Evolutionary conservation across 2,113 vertebrate species (phyloP), one percentile per base, ranked within the genome.

Genomic region (Podarcis muralis): DNA sequence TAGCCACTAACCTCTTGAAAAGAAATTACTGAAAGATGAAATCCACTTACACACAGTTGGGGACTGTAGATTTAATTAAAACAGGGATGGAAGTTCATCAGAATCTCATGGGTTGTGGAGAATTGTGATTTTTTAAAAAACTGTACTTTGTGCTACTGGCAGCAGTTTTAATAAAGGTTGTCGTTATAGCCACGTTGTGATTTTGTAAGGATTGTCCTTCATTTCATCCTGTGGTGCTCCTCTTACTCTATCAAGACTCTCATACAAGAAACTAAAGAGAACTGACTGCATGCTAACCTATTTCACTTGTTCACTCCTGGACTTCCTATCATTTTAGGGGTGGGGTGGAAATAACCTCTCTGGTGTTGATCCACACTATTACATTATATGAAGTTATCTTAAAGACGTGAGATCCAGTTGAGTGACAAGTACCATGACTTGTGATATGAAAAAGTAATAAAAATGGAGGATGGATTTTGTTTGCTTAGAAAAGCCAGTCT

Each of bases 11-110:
- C 77, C 71, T 93, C 80, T 89, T 87, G 59, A 78, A 87, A 89
- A 80, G 77, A 94, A 93, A 85, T 48, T 74, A 81, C 71, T 59
- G n/a, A 83, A 90, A 86, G 86, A 88, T 87, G 68, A 92, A 92
- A 89, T 93, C 85, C 77, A 53, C 43, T 87, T 94, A 76, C 27
- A 82, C 69, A 6, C 16, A 81, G 84, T 66, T 88, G 72, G 81
- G 83, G 89, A 84, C 68, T 84, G 37, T 78, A 94, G 87, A 86
- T 95, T 53, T 57, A 89, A 59, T 86, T 90, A 74, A 69, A 86
- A 40, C 90, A 77, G 40, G 77, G 65, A 85, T 88, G 35, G 1
- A 84, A 4, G 74, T 89, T 88, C 69, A 89, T 87, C 80, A 77
- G 62, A 90, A 57, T 82, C 27, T 12, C 35, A 32, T 68, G 32